Evolutionary conservation across 2,888 invertebrate genomes (phyloP).

Genomic region (Timema cristinae): DNA sequence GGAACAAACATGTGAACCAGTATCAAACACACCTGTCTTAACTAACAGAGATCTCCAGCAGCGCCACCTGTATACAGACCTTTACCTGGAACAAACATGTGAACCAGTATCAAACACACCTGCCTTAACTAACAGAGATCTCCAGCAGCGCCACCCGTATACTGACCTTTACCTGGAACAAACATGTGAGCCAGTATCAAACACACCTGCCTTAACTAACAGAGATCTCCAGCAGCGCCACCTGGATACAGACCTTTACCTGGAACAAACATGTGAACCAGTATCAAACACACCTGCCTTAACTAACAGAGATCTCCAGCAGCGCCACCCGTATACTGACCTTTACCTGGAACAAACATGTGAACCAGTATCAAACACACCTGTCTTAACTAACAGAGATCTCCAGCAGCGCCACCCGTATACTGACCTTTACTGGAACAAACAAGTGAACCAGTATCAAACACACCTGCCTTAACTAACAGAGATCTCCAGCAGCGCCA

Average conservation of each 20-base stretch:
- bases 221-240: constrained; percentile 66
- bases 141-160: constrained; percentile 66
- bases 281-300: not conserved
- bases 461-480: not conserved
- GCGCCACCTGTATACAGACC: constrained; percentile 66
- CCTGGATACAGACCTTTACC: constrained; percentile 67
- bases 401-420: constrained; percentile 65
- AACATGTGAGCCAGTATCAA: constrained; percentile 14
- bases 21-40: not conserved
- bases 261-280: constrained; percentile 41
- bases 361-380: not conserved
- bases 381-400: constrained; percentile 46
- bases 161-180: constrained; percentile 62
- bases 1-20: constrained; percentile 35
- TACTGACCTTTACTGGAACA: constrained; percentile 60
- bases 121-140: constrained; percentile 47
- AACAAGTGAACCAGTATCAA: constrained; percentile 14
- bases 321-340: constrained; percentile 67
- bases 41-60: constrained; percentile 61
- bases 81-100: constrained; percentile 55
- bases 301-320: constrained; percentile 60
- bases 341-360: constrained; percentile 55
- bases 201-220: not conserved
- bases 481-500: constrained; percentile 66
- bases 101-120: not conserved